Evolutionary conservation across 2,888 invertebrate species (phyloP).

Genomic region (Epistrophe eligans): DNA sequence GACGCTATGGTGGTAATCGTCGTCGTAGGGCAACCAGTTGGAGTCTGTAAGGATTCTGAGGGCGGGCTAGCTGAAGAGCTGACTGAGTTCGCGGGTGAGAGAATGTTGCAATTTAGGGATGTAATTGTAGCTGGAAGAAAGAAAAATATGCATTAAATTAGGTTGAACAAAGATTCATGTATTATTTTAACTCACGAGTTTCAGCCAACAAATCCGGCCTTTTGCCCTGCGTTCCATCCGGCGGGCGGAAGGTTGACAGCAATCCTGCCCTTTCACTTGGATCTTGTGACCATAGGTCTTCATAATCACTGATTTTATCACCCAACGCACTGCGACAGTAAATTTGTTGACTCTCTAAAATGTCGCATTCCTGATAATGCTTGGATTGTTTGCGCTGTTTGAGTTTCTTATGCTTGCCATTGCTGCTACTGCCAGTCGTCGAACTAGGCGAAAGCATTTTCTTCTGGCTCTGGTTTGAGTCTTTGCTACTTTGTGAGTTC

Average conservation of each 20-base stretch:
- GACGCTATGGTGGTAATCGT: neutral
- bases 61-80: slow-evolving; percentile 78
- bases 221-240: slow-evolving; percentile 80
- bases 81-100: slow-evolving; percentile 83
- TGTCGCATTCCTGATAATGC: slow-evolving; percentile 92
- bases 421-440: slow-evolving; percentile 80
- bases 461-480: slow-evolving; percentile 85
- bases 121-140: slow-evolving; percentile 85
- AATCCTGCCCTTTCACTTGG: slow-evolving; percentile 86
- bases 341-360: slow-evolving; percentile 91
- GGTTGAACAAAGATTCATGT: neutral
- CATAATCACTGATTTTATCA: slow-evolving; percentile 97
- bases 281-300: slow-evolving; percentile 95
- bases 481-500: slow-evolving; percentile 85
- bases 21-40: slow-evolving; percentile 70
- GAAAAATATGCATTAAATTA: slow-evolving; percentile 4
- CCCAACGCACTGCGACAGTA: slow-evolving; percentile 94
- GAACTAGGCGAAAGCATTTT: slow-evolving; percentile 83
- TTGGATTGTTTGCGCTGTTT: slow-evolving; percentile 87
- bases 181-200: slow-evolving; percentile 83
- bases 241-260: slow-evolving; percentile 82
- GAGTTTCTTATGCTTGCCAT: slow-evolving; percentile 85
- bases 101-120: slow-evolving; percentile 85
- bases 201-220: slow-evolving; percentile 87
- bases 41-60: slow-evolving; percentile 59